Conservation (phyloP, 2,113 vertebrate species). For the Phalacrocorax pelagicus region DNA sequence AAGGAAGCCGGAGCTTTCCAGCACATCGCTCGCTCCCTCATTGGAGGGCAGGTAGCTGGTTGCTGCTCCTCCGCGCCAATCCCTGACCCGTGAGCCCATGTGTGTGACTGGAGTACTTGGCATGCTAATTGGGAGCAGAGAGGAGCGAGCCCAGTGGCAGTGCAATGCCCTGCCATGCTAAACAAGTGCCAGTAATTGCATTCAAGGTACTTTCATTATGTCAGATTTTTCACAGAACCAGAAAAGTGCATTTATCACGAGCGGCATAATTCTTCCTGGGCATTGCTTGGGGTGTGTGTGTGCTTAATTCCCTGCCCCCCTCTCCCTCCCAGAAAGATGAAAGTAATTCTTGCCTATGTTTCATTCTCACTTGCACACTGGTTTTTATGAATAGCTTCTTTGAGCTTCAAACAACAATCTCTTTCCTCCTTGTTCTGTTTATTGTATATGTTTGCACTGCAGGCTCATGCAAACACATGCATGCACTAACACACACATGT, state of each 20-base stretch:
- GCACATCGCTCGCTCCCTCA: conserved; percentile 29
- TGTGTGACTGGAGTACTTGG: conserved; percentile 76
- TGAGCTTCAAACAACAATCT: conserved; percentile 4
- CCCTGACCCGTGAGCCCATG: conserved; percentile 69
- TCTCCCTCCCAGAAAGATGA: conserved; percentile 10
- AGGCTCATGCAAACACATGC: conserved; percentile 17
- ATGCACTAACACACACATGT: background rate
- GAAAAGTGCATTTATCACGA: conserved; percentile 66
- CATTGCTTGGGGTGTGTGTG: background rate
- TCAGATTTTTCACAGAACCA: conserved; percentile 74
- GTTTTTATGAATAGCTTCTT: conserved; percentile 42
- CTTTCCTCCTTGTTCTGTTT: background rate
- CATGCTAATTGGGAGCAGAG: conserved; percentile 82
- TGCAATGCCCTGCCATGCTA: conserved; percentile 66
- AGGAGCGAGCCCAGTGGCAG: conserved; percentile 68
- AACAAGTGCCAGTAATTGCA: conserved; percentile 71
- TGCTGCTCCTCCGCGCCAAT: conserved; percentile 68
- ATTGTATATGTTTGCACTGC: background rate
- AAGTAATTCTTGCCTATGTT: conserved; percentile 35
- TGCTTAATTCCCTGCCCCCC: conserved; percentile 25
- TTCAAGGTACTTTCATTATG: conserved; percentile 75
- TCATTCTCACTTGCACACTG: background rate
- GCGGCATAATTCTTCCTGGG: conserved; percentile 34
- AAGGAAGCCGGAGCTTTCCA: conserved; percentile 69
- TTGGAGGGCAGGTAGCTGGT: conserved; percentile 67